A percentile compares a stretch with the other conserved stretches of the same genome.
These are phyloP conservation scores for Archips crataeganus DNA, from an alignment of 2,888 invertebrate species.

Conservation along the genomic window DNA sequence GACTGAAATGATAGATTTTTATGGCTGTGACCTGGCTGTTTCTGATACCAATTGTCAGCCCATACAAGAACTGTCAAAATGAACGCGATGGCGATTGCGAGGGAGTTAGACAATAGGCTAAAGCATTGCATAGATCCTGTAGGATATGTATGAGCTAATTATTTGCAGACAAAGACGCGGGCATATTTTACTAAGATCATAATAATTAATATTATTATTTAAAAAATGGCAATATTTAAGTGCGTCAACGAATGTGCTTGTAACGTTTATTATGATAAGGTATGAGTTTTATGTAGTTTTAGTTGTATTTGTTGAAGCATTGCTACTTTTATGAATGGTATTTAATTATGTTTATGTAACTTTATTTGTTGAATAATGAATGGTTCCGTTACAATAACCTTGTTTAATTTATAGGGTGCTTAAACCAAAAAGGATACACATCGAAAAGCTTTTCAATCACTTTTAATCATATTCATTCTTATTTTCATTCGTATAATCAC, in stretches of 20 bases:
- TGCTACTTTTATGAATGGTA: conserved; percentile 8
- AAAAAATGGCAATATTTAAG: neutral
- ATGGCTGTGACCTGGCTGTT: no score
- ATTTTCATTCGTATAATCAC: conserved; percentile 83
- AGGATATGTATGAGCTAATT: no score
- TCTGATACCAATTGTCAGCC: no score
- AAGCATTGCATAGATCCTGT: no score
- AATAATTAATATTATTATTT: neutral
- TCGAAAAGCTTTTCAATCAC: conserved; percentile 67
- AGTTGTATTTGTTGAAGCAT: neutral
- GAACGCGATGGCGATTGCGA: no score
- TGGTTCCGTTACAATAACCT: conserved; percentile 10
- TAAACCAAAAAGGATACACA: conserved; percentile 48
- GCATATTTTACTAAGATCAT: neutral
- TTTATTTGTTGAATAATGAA: conserved; percentile 44
- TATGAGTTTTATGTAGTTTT: neutral
- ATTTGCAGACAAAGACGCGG: no score
- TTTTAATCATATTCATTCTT: conserved; percentile 82
- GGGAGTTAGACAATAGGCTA: no score
- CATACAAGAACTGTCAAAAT: no score
- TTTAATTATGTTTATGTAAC: neutral
- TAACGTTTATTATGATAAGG: neutral
- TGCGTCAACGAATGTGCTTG: neutral
- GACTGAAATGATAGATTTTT: no score
- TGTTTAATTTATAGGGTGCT: neutral